These are phyloP conservation scores for Torymus aiolomorphi DNA, from an alignment of 2,888 invertebrate genomes.

Conservation along the genomic window DNA sequence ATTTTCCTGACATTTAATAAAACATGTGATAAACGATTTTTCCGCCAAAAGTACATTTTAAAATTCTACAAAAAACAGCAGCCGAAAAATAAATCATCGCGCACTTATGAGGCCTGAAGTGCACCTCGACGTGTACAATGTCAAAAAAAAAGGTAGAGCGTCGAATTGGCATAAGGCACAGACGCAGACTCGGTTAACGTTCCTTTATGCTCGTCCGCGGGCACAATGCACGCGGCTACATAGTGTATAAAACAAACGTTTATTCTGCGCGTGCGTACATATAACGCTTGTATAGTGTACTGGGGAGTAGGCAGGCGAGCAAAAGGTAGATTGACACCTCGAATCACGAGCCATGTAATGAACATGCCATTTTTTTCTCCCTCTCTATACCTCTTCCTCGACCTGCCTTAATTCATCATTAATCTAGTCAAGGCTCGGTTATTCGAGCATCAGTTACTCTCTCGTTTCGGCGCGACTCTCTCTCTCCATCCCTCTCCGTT, in stretches of 20 bases:
- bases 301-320: background rate
- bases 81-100: too few relatives aligned
- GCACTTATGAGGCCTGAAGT: too few relatives aligned
- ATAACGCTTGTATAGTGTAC: too few relatives aligned
- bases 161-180: constrained; percentile 1
- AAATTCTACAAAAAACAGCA: too few relatives aligned
- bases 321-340: constrained; percentile 46
- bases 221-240: background rate
- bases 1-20: too few relatives aligned
- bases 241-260: constrained; percentile 42
- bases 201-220: background rate
- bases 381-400: background rate
- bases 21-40: too few relatives aligned
- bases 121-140: background rate
- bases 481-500: constrained; percentile 11
- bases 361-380: constrained; percentile 40
- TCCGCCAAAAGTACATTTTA: too few relatives aligned
- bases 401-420: constrained; percentile 49
- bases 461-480: constrained; percentile 14
- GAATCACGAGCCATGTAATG: constrained; percentile 48
- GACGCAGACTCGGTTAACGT: background rate
- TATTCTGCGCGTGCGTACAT: constrained; percentile 3
- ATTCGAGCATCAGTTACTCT: constrained; percentile 42
- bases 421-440: constrained; percentile 48
- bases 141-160: background rate